Base-by-base conservation (phyloP, 2,113 vertebrate species). In the Sporophila hypoxantha region DNA sequence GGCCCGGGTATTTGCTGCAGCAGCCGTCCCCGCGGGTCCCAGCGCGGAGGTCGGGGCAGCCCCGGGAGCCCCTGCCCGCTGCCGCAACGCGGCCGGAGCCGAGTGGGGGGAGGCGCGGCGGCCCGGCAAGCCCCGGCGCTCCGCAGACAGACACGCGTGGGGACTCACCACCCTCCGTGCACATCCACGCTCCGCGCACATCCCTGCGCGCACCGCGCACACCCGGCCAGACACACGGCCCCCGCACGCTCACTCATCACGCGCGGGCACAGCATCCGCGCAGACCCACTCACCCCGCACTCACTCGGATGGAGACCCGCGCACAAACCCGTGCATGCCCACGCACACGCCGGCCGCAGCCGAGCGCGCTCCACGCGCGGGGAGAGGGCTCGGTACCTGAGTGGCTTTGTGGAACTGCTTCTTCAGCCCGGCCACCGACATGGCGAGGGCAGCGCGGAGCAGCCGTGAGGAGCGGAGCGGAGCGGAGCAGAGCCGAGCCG, bases 391-490 rank as follows among this genome's bases (percentile, higher is more conserved):
- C 50, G 14, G 49, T 97, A 98, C 98, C 98, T 98, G 98, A 53
- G 98, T 98, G 85, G 98, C 98, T 96, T 98, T 98, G 97, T 98
- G 98, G 96, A 98, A 98, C 95, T 98, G 98, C 91, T 98, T 98
- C 95, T 98, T 98, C 32, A 98, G 92, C 53, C 98, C 98, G 84
- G 98, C 98, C 94, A 98, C 98, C 79, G 98, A 98, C 98, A 98
- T 98, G 47, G 60, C 65, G 78, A 86, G 69, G 53, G 18, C 68
- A 66, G 52, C 22, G 36, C 47, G 52, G 17, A 53, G 44, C 61
- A 21, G 52, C 42, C 41, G 36, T 49, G 44, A 20, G 3, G 50
- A 32, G 30, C 25, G 2, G 19, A 60, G 61, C 44, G 1, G 52
- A 36, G 59, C 23, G 0, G 36, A 75, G 37, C 6, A n/a, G 39